Evolutionary conservation across 2,113 vertebrate species (phyloP).

Genomic region (Haemorhous mexicanus): DNA sequence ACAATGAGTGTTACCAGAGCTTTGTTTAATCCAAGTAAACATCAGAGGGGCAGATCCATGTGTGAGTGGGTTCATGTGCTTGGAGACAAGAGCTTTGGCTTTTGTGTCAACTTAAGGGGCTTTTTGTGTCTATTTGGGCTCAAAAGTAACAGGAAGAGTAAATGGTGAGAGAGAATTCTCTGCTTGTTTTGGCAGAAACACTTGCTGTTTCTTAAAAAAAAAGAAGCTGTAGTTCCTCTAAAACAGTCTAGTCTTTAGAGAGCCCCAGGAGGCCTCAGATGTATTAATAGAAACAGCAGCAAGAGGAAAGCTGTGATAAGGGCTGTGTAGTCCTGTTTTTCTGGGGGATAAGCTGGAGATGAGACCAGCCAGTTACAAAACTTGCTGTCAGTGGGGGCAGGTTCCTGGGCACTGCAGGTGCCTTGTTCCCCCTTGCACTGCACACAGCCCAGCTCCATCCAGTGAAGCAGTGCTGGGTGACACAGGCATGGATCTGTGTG

Average conservation of each 20-base stretch:
- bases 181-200: background rate
- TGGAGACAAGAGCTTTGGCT: background rate
- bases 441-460: accelerated
- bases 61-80: background rate
- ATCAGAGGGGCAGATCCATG: background rate
- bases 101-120: background rate
- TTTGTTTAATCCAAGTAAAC: background rate
- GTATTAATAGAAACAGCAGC: conserved; percentile 16
- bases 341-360: background rate
- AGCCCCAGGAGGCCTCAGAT: background rate
- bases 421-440: too few relatives aligned
- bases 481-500: background rate
- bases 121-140: background rate
- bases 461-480: background rate
- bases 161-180: background rate
- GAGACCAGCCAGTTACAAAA: background rate
- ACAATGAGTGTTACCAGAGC: background rate
- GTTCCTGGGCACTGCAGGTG: background rate
- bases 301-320: background rate
- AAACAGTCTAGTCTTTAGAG: background rate
- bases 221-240: background rate
- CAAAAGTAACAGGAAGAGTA: background rate
- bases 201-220: background rate
- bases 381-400: accelerated
- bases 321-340: background rate